phyloP scores from a whole-genome alignment of 2,113 vertebrate genomes.

The Protomyctophum bolini region DNA sequence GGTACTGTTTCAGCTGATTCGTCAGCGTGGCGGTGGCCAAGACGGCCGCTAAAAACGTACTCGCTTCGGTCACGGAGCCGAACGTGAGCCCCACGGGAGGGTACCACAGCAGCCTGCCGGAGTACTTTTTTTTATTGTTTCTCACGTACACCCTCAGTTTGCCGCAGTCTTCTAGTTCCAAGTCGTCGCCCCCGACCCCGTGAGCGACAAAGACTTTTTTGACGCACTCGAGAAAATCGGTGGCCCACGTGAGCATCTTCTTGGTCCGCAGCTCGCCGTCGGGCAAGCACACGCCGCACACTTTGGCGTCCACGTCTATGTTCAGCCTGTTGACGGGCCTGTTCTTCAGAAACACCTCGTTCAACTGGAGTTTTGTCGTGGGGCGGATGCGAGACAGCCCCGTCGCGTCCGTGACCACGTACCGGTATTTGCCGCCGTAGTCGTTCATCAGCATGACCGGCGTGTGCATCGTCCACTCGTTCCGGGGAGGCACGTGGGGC shows the following conservation, averaged over 20 bases:
- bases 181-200: too few relatives aligned
- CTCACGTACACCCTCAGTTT: conserved; percentile 1
- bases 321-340: conserved; percentile 3
- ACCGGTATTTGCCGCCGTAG: not conserved
- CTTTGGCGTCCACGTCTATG: not conserved
- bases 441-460: conserved; percentile 5
- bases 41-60: not conserved
- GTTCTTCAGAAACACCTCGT: conserved; percentile 1
- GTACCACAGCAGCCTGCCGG: conserved; percentile 2
- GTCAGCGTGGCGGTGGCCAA: not conserved
- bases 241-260: too few relatives aligned
- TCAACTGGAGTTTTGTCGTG: not conserved
- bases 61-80: not conserved
- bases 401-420: conserved; percentile 1
- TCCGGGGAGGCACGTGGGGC: not conserved
- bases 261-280: not conserved
- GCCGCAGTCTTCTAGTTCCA: not conserved
- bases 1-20: not conserved
- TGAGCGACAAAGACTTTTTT: too few relatives aligned
- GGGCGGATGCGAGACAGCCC: not conserved
- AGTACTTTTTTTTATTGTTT: conserved; percentile 1
- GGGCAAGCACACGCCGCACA: not conserved
- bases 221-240: too few relatives aligned
- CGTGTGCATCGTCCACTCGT: not conserved
- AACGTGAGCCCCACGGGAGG: not conserved